Percentiles rank a stretch among this genome's conserved stretches.
Evolutionary conservation across 2,113 vertebrate genomes (phyloP).

Genomic region (Blennius ocellaris): DNA sequence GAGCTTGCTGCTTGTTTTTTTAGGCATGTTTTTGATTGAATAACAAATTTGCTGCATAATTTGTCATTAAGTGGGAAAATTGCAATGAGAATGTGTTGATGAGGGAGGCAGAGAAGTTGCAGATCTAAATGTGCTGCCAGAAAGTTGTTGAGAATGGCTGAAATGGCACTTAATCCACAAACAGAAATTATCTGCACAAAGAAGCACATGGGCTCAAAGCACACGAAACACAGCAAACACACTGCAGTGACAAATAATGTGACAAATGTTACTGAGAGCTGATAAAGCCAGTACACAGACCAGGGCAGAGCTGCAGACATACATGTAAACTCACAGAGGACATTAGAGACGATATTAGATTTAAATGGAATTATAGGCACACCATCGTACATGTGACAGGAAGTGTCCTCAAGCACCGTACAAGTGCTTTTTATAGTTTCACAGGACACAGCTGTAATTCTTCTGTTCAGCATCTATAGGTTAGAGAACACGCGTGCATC

Average conservation of each 20-base stretch:
- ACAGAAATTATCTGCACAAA: background rate
- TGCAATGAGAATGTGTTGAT: constrained; percentile 1
- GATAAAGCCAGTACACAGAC: background rate
- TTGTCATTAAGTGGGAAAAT: background rate
- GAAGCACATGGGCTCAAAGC: background rate
- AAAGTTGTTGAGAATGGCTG: background rate
- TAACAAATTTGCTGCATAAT: background rate
- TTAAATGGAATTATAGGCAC: background rate
- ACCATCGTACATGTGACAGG: no score
- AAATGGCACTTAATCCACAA: background rate
- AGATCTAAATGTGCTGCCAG: background rate
- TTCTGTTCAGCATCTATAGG: no score
- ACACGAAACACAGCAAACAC: background rate
- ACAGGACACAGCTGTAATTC: no score
- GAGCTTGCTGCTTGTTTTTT: background rate
- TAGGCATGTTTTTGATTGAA: background rate
- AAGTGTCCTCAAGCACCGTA: no score
- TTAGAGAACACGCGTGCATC: no score
- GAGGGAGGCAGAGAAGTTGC: background rate
- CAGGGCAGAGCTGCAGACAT: background rate
- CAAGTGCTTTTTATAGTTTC: no score
- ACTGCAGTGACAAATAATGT: background rate
- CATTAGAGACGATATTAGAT: background rate
- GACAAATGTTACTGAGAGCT: background rate
- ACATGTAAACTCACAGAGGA: background rate